Conservation (phyloP, 2,113 vertebrate genomes). For the Clarias magur region DNA sequence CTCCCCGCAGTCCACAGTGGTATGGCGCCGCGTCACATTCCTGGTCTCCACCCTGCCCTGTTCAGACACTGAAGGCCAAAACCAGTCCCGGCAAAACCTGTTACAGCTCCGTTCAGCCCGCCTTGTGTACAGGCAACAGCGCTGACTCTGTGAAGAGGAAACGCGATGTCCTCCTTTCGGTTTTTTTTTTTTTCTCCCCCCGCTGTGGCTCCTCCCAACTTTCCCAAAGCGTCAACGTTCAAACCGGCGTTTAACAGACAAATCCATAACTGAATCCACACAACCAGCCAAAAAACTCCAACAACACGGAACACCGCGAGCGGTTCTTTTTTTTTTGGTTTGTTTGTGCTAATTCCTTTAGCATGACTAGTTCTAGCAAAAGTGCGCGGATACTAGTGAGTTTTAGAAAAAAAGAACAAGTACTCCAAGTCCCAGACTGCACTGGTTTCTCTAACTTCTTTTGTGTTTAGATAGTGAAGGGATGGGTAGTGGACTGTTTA, state of each 20-base stretch:
- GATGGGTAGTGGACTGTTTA: conserved; percentile 18
- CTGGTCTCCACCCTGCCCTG: conserved; percentile 56
- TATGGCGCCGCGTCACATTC: conserved; percentile 49
- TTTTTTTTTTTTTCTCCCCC: conserved; percentile 30
- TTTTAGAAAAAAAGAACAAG: neutral
- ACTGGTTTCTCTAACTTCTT: conserved; percentile 26
- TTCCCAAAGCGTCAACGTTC: conserved; percentile 40
- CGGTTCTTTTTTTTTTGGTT: too few species aligned
- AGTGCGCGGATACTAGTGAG: too few species aligned
- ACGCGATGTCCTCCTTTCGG: conserved; percentile 37
- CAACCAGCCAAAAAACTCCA: conserved; percentile 13
- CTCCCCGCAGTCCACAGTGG: conserved; percentile 31
- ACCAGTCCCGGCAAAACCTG: conserved; percentile 51
- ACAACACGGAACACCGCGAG: neutral
- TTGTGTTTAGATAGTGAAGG: neutral
- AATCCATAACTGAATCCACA: conserved; percentile 5
- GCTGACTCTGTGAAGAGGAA: conserved; percentile 28
- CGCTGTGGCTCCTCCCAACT: conserved; percentile 50
- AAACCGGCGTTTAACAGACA: conserved; percentile 7
- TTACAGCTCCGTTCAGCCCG: conserved; percentile 44
- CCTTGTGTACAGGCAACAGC: conserved; percentile 27
- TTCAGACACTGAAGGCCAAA: conserved; percentile 46
- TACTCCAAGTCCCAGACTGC: conserved; percentile 49
- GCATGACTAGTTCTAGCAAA: neutral
- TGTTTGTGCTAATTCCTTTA: too few species aligned